Base-by-base conservation (phyloP, 2,797 vertebrate genomes). In the Gambusia yucatana region DNA sequence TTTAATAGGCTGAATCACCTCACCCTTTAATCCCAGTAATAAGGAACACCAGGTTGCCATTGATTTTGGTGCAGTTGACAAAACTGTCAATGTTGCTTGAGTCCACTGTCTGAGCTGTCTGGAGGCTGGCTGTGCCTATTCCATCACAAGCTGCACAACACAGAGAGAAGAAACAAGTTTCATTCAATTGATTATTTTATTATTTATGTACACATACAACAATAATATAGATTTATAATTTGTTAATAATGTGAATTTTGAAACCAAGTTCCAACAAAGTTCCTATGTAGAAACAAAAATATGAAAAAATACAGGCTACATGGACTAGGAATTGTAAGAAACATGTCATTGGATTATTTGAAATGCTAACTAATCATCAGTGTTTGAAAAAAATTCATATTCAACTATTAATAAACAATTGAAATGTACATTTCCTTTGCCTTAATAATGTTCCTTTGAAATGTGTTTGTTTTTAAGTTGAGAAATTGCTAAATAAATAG, bases 11-110 rank as follows among this genome's bases (percentile, higher is more conserved):
- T 61, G 6, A 41, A 72, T 73, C 25, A 20, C 61, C 17, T 97
- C 85, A 99, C 98, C 98, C 98, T 86, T 99, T 98, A 92, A 99
- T 99, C 48, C 98, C 98, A 47, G 98, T 99, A 90, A 99, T 98
- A 75, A 99, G 97, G 87, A 99, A 99, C 86, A 99, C 97, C 81
- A 99, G 95, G 93, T 99, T 99, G 82, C 98, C 98, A 72, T 99
- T 99, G 95, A 99, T 99, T 94, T 99, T 99, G 82, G 98, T 99
- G 79, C 98, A 99, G 95, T 99, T 99, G 87, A 97, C 92, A 91
- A 99, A 99, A 89, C 96, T 98, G 95, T 99, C 98, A 1, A 99
- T 99, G 94, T 99, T 99, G 92, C 96, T 99, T 88, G 98, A 98
- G 93, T 99, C 98, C 80, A 99, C 98, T 0, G 98, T 99, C 94